Percentiles rank a stretch among this genome's conserved stretches.
Conservation (phyloP, 23 tunicate species). For the Trididemnum clinides region DNA sequence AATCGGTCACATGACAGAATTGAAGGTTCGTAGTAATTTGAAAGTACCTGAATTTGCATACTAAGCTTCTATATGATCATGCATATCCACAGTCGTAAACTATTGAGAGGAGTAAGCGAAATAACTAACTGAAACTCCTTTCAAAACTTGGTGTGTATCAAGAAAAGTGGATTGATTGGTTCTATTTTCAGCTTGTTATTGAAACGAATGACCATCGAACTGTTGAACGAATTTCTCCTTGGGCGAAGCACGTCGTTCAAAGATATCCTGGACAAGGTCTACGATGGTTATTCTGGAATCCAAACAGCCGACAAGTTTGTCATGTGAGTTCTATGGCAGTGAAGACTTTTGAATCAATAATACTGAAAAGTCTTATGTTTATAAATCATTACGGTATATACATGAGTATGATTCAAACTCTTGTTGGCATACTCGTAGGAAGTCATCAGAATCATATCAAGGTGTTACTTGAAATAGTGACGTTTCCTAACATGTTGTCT, state of each 20-base stretch:
- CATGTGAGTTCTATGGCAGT: neutral
- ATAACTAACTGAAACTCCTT: too few relatives aligned
- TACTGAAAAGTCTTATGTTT: too few relatives aligned
- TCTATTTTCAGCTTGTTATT: slow-evolving; percentile 55
- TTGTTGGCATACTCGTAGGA: too few relatives aligned
- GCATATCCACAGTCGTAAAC: too few relatives aligned
- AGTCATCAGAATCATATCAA: too few relatives aligned
- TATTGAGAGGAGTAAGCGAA: too few relatives aligned
- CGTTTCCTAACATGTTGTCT: neutral
- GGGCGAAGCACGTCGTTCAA: slow-evolving; percentile 86
- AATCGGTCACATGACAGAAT: slow-evolving; percentile 56
- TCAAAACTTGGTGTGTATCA: too few relatives aligned
- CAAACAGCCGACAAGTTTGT: slow-evolving; percentile 29
- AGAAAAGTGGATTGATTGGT: neutral
- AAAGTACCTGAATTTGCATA: neutral
- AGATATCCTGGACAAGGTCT: slow-evolving; percentile 5
- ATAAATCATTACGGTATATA: too few relatives aligned
- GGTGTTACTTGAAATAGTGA: neutral
- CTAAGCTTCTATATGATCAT: too few relatives aligned
- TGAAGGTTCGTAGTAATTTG: slow-evolving; percentile 36
- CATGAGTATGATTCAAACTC: too few relatives aligned
- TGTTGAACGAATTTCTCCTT: slow-evolving; percentile 82
- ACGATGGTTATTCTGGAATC: slow-evolving; percentile 87
- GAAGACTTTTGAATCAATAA: too few relatives aligned
- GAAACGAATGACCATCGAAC: slow-evolving; percentile 57